Base-by-base conservation (phyloP, 2,888 invertebrate genomes). In the Ichneumoninae sp. region DNA sequence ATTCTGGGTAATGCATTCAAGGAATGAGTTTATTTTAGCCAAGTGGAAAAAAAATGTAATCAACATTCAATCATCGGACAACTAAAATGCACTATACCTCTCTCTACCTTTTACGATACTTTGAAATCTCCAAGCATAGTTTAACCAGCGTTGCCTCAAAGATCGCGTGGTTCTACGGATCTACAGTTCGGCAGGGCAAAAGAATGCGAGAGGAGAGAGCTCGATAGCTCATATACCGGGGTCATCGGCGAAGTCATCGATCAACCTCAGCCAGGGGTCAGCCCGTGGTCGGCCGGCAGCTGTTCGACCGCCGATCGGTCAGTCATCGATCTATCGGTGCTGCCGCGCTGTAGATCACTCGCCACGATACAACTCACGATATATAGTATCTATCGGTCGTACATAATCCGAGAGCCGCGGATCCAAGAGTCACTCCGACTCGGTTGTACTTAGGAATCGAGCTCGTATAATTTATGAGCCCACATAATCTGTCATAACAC, bases 271-370 rank as follows among this genome's bases (percentile, higher is more conserved):
- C 73, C 82, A 78, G 89, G 89, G 92, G 92, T 92, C 91, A 90
- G 87, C 83, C 87, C 65, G 68, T 75, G 78, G 44, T 44, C 87
- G 91, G 90, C 90, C 90, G 88, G 91, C 92, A 92, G 92, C 92
- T 91, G 92, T 90, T 92, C 89, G 79, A 85, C 85, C 75, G 66
- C 89, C 83, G 87, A 86, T 82, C 88, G 90, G 91, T 92, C 91
- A 92, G 91, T 91, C 92, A 92, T 92, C 91, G 92, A 92, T 92
- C 92, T 91, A 92, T 90, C 89, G 88, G 88, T 87, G 88, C 89
- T 83, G 87, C 88, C 44, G 60, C 73, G 63, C 73, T 87, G 91
- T 89, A 91, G 91, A 92, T 92, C 91, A 89, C 89, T 88, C 83
- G 70, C 30, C 78, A 85, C 88, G 91, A 91, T 92, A 90, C 26